A percentile compares a stretch with the other conserved stretches of the same genome.
phyloP scores from a whole-genome alignment of 2,797 vertebrate species.

The Xiphophorus birchmanni region DNA sequence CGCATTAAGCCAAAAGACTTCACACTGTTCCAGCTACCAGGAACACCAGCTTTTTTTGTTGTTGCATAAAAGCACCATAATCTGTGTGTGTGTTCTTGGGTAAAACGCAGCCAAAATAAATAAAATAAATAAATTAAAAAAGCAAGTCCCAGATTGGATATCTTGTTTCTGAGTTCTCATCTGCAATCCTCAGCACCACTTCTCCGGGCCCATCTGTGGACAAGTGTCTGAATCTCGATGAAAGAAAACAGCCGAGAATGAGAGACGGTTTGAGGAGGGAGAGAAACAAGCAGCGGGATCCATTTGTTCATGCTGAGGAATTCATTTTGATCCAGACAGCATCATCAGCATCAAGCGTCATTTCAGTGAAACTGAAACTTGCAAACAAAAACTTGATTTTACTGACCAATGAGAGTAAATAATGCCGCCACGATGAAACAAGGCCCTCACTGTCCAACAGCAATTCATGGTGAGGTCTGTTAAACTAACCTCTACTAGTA shows the following conservation, averaged over 20 bases:
- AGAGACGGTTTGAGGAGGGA: slow-evolving; percentile 45
- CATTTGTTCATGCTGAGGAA: slow-evolving; percentile 60
- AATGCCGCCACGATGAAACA: slow-evolving; percentile 41
- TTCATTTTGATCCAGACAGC: slow-evolving; percentile 59
- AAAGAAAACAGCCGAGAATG: slow-evolving; percentile 67
- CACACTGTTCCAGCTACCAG: slow-evolving; percentile 50
- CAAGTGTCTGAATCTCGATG: slow-evolving; percentile 68
- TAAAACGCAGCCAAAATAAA: slow-evolving; percentile 20
- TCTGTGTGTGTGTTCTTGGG: slow-evolving; percentile 41
- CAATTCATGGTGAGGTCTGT: slow-evolving; percentile 31
- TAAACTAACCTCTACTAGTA: slow-evolving; percentile 47
- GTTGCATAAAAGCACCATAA: slow-evolving; percentile 53
- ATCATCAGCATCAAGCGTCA: slow-evolving; percentile 50
- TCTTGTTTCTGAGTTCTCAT: slow-evolving; percentile 61
- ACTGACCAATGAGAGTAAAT: slow-evolving; percentile 51
- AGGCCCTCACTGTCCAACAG: slow-evolving; percentile 42
- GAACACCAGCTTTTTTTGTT: slow-evolving; percentile 45
- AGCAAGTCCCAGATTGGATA: slow-evolving; percentile 64
- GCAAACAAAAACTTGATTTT: slow-evolving; percentile 56
- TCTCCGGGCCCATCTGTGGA: slow-evolving; percentile 64
- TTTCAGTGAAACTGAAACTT: slow-evolving; percentile 47
- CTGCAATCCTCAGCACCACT: slow-evolving; percentile 53
- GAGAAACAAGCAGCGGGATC: slow-evolving; percentile 52
- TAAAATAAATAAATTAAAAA: slow-evolving; percentile 40
- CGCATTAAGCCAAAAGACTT: slow-evolving; percentile 56